These are phyloP conservation scores for Platalea minor DNA, from an alignment of 2,797 vertebrate species.

Conservation along the genomic window DNA sequence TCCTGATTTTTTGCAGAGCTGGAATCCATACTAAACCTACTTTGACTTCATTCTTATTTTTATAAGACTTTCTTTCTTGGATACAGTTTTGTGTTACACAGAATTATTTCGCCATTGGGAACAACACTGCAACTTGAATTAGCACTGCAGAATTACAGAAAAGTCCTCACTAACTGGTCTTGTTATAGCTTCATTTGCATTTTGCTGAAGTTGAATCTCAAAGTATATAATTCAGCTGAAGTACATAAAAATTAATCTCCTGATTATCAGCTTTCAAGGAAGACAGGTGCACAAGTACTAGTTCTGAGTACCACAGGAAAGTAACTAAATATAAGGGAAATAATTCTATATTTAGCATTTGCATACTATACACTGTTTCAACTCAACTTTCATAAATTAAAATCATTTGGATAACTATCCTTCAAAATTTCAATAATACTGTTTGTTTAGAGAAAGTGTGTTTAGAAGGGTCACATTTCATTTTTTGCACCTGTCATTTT, in stretches of 20 bases:
- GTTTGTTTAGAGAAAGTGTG: background rate
- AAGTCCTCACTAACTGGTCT: background rate
- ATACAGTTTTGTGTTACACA: background rate
- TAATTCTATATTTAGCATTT: background rate
- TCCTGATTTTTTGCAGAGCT: background rate
- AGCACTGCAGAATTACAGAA: background rate
- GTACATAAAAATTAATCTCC: constrained; percentile 11
- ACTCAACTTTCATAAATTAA: background rate
- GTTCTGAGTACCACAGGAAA: background rate
- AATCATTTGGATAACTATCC: background rate
- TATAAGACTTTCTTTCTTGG: background rate
- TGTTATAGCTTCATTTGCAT: constrained; percentile 1
- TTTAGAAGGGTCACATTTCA: background rate
- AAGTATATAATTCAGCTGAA: background rate
- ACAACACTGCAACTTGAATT: background rate
- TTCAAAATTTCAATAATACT: background rate
- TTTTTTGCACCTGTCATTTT: background rate
- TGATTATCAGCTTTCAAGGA: constrained; percentile 15
- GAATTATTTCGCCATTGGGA: background rate
- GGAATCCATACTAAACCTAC: background rate
- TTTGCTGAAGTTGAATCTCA: constrained; percentile 1
- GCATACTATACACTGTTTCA: background rate
- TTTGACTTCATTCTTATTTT: background rate
- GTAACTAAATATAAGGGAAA: background rate
- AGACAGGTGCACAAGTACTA: background rate